Percentiles rank a stretch among this genome's conserved stretches.
These are phyloP conservation scores for Sclerodermus sp. DNA, from an alignment of 2,888 invertebrate species.

Conservation along the genomic window DNA sequence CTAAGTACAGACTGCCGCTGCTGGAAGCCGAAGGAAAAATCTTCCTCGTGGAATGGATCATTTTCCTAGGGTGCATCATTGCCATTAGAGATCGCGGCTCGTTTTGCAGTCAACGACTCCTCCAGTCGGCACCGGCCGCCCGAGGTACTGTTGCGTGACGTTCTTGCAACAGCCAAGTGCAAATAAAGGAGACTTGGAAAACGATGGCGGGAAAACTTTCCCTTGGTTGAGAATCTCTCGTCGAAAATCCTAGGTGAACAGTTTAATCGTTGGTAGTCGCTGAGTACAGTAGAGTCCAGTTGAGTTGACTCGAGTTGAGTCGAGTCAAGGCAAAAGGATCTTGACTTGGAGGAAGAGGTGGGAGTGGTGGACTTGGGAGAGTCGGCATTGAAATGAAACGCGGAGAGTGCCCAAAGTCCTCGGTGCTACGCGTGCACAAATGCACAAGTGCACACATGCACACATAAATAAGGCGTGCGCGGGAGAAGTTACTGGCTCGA, in stretches of 20 bases:
- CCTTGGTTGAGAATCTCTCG: too few relatives aligned
- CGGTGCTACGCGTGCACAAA: conserved; percentile 3
- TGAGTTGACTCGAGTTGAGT: too few relatives aligned
- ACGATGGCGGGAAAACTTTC: not conserved
- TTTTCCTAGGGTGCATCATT: not conserved
- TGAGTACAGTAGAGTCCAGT: too few relatives aligned
- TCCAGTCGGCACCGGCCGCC: conserved; percentile 5
- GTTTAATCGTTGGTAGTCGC: too few relatives aligned
- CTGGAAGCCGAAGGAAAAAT: conserved; percentile 6
- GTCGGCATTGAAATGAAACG: too few relatives aligned
- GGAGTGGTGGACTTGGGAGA: too few relatives aligned
- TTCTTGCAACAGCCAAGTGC: too few relatives aligned
- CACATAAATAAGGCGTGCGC: not conserved
- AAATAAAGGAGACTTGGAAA: too few relatives aligned
- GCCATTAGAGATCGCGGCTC: conserved; percentile 3
- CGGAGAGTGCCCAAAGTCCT: too few relatives aligned
- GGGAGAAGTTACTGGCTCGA: not conserved
- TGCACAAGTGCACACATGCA: not conserved
- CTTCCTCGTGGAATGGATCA: not conserved
- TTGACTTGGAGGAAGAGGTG: too few relatives aligned
- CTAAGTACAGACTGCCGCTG: not conserved
- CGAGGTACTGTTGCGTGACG: conserved; percentile 17
- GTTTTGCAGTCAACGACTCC: conserved; percentile 31
- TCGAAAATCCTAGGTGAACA: too few relatives aligned
- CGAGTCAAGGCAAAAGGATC: too few relatives aligned